Evolutionary conservation across 2,797 vertebrate genomes (phyloP), one percentile per base, ranked within the genome.

Genomic region (Silurus lanzhouensis): DNA sequence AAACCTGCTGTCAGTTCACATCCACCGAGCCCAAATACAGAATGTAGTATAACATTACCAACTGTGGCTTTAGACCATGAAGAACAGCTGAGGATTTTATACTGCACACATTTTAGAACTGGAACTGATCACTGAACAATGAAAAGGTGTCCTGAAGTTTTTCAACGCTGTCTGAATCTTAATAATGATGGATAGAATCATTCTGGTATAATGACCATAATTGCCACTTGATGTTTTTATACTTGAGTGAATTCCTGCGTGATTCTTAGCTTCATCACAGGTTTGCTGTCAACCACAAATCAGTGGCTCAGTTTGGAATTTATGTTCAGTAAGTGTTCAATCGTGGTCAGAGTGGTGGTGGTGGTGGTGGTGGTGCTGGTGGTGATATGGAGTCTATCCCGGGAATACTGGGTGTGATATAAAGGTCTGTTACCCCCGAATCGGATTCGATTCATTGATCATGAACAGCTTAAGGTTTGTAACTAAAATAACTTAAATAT

Each of bases 1-100:
- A 63, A 84, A 83, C 83, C 81, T 86, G 82, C 75, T 31, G 46
- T 76, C 46, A 66, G 22, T 25, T 66, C 60, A 25, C 66, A 80
- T 72, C 38, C 76, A 52, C n/a, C 10, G 0, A 31, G 77, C 57
- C 20, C 76, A 72, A 46, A 85, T 79, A 84, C 70, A 75, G 81
- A 81, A 64, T 55, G 64, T 31, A 78, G 64, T 46, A 1, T 38
- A 38, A 38, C 38, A 70, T 72, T 31, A 76, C 76, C 64, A 64
- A 57, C 67, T 61, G 77, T 44, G 38, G 48, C 76, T 71, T 61
- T 14, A 72, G 22, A 71, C 31, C 52, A 68, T 6, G n/a, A 31
- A 77, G 14, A 72, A 79, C 52, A 77, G 76, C 55, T 71, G 63
- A 14, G 1, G 27, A 60, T 60, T 60, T 38, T 57, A 46, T 1